phyloP scores from a whole-genome alignment of 2,113 vertebrate genomes.

The Oreochromis tanganicae region DNA sequence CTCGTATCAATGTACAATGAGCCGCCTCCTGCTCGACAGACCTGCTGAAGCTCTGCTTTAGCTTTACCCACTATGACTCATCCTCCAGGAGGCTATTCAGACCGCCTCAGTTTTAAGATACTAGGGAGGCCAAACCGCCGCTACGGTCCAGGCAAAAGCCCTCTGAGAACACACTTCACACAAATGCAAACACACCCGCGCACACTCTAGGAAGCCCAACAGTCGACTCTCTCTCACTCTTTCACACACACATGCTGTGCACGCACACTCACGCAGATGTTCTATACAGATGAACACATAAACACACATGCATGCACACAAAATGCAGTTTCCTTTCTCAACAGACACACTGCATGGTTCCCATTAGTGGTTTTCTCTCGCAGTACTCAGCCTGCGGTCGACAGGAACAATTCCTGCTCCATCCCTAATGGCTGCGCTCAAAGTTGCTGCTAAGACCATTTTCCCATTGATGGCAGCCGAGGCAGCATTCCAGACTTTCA shows the following conservation, averaged over 20 bases:
- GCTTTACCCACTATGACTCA: constrained; percentile 63
- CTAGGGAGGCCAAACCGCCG: constrained; percentile 40
- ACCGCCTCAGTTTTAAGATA: constrained; percentile 46
- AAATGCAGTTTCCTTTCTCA: constrained; percentile 16
- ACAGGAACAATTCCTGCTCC: constrained; percentile 54
- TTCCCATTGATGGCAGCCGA: constrained; percentile 19
- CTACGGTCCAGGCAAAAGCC: constrained; percentile 39
- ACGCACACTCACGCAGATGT: background rate
- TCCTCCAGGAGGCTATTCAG: constrained; percentile 53
- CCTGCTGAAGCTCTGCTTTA: constrained; percentile 46
- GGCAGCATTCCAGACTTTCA: constrained; percentile 40
- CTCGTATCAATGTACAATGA: constrained; percentile 31
- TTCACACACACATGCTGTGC: background rate
- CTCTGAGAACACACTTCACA: constrained; percentile 38
- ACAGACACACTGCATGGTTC: constrained; percentile 55
- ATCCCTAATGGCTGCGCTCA: constrained; percentile 46
- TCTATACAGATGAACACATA: background rate
- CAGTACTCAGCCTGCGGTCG: constrained; percentile 43
- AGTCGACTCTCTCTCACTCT: background rate
- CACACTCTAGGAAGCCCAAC: background rate
- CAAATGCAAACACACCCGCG: background rate
- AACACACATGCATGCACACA: background rate
- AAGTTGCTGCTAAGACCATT: constrained; percentile 36
- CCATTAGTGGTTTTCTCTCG: constrained; percentile 59
- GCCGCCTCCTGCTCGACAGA: constrained; percentile 40